Conservation (phyloP, 1,140 invertebrate species). For the Tribolium castaneum region DNA sequence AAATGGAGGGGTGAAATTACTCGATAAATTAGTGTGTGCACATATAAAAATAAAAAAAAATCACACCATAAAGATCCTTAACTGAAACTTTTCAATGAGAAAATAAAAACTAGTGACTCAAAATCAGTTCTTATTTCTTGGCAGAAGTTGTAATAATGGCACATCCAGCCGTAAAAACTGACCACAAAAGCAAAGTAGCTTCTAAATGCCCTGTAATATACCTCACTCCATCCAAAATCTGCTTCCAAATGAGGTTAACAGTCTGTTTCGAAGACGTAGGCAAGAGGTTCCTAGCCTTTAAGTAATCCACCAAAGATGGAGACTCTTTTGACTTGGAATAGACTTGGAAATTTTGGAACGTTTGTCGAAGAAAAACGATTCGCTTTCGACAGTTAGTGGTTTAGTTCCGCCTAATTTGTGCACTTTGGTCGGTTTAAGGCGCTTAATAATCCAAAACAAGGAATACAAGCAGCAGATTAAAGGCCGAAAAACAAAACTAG, state of each 20-base stretch:
- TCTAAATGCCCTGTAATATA: constrained; percentile 64
- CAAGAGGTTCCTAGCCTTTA: constrained; percentile 69
- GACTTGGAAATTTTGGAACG: constrained; percentile 42
- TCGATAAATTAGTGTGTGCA: constrained; percentile 4
- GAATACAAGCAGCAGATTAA: constrained; percentile 23
- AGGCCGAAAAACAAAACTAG: background rate
- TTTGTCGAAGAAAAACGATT: constrained; percentile 10
- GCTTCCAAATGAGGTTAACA: constrained; percentile 59
- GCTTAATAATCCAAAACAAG: constrained; percentile 49
- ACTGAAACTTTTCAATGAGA: background rate
- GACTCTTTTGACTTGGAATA: constrained; percentile 69
- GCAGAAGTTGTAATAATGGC: constrained; percentile 66
- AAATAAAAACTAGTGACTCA: constrained; percentile 1
- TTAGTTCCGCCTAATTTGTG: constrained; percentile 52
- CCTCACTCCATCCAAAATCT: constrained; percentile 65
- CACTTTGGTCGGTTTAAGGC: constrained; percentile 51
- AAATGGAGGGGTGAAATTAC: background rate
- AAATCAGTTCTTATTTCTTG: constrained; percentile 40
- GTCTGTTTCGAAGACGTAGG: constrained; percentile 62
- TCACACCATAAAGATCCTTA: background rate
- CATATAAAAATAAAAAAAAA: constrained; percentile 39
- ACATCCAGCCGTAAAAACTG: constrained; percentile 68
- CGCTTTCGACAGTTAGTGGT: background rate
- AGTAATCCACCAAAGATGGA: constrained; percentile 70
- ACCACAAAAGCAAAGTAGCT: constrained; percentile 68